Base-by-base conservation (phyloP, 2,888 invertebrate genomes). In the Idaea biselata region DNA sequence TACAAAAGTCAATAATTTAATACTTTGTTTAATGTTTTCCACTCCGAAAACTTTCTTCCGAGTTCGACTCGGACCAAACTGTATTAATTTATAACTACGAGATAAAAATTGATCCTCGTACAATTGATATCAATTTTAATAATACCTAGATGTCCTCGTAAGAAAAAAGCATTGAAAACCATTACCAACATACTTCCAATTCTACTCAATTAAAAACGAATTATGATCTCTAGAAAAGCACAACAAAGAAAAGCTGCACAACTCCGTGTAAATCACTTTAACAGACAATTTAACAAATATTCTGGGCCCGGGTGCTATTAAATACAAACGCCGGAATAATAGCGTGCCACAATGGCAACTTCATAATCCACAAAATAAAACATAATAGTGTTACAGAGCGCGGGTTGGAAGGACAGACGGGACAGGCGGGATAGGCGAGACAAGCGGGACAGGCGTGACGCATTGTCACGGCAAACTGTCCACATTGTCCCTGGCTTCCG, bases 321-420 rank as follows among this genome's bases (percentile, higher is more conserved):
- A 68, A 60, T 60, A 67, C 67, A 70, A 71, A 72, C 61, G 69
- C 68, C 68, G 68, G 69, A 74, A 74, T 71, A 74, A 75, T 75
- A 73, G 74, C 68, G 66, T 33, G 67, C 71, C 73, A 75, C 79
- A 78, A 82, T 72, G 72, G 76, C 78, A 80, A 82, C 78, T 83
- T 78, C 73, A 83, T 84, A 83, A 82, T 80, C 77, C 72, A 77
- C 78, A 79, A 81, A 81, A 77, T 76, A 75, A 77, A 75, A 74
- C 72, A 76, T 77, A 78, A 79, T 78, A 73, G 71, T 67, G 68
- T 65, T 67, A 72, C 74, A 68, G 65, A 72, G 66, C 68, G 64
- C 74, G 75, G 75, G 25, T 5, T 25, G 25, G 25, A 25, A 25
- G 25, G 25, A 5, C 1, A 25, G 25, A 5, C 1, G 5, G 25